Percentiles rank a stretch among this genome's conserved stretches.
These are phyloP conservation scores for Eumeta japonica DNA, from an alignment of 1,140 invertebrate species.

Conservation along the genomic window DNA sequence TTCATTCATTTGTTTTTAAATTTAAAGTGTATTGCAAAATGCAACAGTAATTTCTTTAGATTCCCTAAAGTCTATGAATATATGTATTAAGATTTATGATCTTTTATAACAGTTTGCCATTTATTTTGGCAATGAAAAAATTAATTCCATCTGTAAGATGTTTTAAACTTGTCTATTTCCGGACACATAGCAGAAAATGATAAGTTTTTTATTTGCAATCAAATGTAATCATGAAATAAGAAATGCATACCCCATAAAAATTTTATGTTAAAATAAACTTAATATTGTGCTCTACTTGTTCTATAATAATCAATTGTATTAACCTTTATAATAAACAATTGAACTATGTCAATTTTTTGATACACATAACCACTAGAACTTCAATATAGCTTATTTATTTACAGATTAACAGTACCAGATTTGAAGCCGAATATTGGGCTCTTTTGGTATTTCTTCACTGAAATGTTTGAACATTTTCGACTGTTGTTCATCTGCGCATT, in stretches of 20 bases:
- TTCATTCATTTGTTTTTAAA: slow-evolving; percentile 6
- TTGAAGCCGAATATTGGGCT: slow-evolving; percentile 95
- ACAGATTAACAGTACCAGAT: slow-evolving; percentile 83
- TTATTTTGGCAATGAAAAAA: neutral
- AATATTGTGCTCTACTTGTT: too few relatives aligned
- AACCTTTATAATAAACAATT: too few relatives aligned
- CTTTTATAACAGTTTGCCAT: neutral
- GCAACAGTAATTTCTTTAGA: neutral
- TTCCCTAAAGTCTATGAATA: neutral
- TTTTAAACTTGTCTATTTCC: too few relatives aligned
- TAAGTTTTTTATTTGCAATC: too few relatives aligned
- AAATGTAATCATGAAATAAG: too few relatives aligned
- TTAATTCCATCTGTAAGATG: slow-evolving; percentile 23
- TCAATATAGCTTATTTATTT: slow-evolving; percentile 33
- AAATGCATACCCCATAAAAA: too few relatives aligned
- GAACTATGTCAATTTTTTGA: too few relatives aligned
- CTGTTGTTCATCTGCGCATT: slow-evolving; percentile 94
- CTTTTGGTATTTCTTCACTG: slow-evolving; percentile 99
- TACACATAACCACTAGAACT: too few relatives aligned
- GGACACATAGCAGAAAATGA: too few relatives aligned
- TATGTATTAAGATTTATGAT: neutral
- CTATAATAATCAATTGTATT: too few relatives aligned
- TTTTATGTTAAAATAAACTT: too few relatives aligned
- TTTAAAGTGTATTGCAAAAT: neutral
- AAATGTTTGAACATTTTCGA: slow-evolving; percentile 99